These are phyloP conservation scores for Tachuris rubrigastra DNA, from an alignment of 2,113 vertebrate genomes.

Conservation along the genomic window DNA sequence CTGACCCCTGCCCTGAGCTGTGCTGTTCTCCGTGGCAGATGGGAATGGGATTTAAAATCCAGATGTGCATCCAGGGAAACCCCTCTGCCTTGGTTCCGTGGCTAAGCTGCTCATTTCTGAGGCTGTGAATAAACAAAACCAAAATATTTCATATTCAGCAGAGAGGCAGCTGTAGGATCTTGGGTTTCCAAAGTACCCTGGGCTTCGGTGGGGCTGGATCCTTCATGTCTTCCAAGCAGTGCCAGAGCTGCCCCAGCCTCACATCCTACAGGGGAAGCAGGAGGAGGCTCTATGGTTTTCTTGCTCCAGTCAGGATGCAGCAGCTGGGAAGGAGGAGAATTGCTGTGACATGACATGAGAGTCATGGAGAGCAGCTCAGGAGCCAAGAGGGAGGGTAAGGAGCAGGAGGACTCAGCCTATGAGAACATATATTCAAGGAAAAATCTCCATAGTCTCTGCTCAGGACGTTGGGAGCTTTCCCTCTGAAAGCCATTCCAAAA, in stretches of 20 bases:
- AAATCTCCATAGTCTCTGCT: accelerated
- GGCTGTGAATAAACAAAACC: not conserved
- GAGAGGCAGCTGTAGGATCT: not conserved
- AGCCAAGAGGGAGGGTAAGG: not conserved
- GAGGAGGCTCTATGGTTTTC: not conserved
- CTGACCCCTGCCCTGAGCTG: not conserved
- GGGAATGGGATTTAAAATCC: not conserved
- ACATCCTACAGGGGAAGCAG: not conserved
- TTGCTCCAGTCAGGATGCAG: accelerated
- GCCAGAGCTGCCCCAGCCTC: not conserved
- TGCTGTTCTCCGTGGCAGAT: not conserved
- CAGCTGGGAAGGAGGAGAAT: not conserved
- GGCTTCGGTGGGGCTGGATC: not conserved
- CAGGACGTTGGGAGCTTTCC: not conserved
- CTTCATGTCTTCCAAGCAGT: not conserved
- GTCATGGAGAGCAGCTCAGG: not conserved
- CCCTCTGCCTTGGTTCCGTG: not conserved
- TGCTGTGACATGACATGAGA: accelerated
- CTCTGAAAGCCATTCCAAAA: not conserved
- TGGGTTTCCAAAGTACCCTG: not conserved
- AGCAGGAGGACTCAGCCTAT: not conserved
- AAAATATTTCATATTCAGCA: not conserved
- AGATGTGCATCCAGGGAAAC: not conserved
- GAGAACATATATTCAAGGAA: not conserved
- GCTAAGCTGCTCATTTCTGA: not conserved